Conservation (phyloP, 2,888 invertebrate species). For the Euphydryas editha region DNA sequence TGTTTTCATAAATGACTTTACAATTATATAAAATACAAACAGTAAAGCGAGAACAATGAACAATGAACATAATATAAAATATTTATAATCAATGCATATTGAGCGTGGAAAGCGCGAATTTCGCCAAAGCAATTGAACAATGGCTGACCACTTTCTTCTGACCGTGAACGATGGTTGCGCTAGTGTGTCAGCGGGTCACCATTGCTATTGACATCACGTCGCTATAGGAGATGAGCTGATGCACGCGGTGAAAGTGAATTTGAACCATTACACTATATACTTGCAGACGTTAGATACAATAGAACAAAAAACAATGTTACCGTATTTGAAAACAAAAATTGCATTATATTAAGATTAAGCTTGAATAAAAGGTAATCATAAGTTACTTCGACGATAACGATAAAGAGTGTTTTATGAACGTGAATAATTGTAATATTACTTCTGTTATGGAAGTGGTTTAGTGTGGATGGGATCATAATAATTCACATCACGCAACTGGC, state of each 20-base stretch:
- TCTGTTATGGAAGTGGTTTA: constrained; percentile 1
- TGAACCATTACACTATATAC: constrained; percentile 8
- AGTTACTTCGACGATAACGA: neutral
- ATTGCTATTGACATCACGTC: constrained; percentile 67
- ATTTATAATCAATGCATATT: constrained; percentile 33
- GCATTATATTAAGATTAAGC: neutral
- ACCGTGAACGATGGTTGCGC: constrained; percentile 56
- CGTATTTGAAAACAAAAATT: neutral
- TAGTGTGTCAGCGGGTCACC: constrained; percentile 66
- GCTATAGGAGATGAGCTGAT: constrained; percentile 28
- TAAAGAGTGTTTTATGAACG: neutral
- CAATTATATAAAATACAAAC: constrained; percentile 8
- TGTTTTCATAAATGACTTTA: neutral
- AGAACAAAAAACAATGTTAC: constrained; percentile 10
- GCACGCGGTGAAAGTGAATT: constrained; percentile 29
- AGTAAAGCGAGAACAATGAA: constrained; percentile 10
- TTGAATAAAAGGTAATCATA: neutral
- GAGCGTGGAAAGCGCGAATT: constrained; percentile 41
- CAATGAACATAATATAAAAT: constrained; percentile 25
- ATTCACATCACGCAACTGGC: constrained; percentile 20
- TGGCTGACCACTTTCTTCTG: constrained; percentile 61
- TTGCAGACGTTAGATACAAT: constrained; percentile 6
- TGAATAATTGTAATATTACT: neutral
- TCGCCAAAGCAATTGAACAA: constrained; percentile 42
- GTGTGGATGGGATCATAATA: constrained; percentile 8